Evolutionary conservation across 2,888 invertebrate genomes (phyloP).

Genomic region (Epinotia demarniana): DNA sequence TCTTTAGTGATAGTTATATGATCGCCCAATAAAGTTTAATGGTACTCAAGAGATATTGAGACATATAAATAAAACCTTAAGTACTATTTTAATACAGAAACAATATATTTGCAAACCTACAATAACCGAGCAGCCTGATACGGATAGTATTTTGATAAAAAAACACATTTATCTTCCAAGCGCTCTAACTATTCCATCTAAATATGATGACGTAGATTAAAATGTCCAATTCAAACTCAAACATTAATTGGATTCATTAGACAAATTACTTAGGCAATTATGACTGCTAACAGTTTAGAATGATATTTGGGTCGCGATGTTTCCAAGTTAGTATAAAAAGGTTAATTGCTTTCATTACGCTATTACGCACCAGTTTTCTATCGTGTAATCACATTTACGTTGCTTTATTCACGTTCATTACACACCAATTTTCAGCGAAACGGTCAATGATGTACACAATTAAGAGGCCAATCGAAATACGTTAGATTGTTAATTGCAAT

Average conservation of each 20-base stretch:
- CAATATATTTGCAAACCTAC: too few species aligned
- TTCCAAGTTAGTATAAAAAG: conserved; percentile 47
- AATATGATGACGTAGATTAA: conserved; percentile 20
- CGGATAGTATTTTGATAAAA: neutral
- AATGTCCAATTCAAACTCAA: conserved; percentile 35
- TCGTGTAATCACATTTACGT: conserved; percentile 24
- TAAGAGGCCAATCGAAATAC: too few species aligned
- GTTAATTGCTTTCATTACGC: conserved; percentile 50
- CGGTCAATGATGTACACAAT: conserved; percentile 13
- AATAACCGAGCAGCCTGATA: neutral
- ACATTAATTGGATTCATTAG: conserved; percentile 47
- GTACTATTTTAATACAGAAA: too few species aligned
- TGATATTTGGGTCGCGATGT: conserved; percentile 50
- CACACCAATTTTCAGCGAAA: conserved; percentile 11
- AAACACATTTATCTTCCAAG: neutral
- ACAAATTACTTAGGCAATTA: conserved; percentile 51
- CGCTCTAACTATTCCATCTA: neutral
- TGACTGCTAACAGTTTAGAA: conserved; percentile 46
- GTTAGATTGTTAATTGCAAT: neutral
- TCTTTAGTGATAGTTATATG: too few species aligned
- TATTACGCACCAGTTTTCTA: conserved; percentile 45
- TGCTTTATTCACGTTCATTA: conserved; percentile 9
- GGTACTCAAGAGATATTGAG: too few species aligned
- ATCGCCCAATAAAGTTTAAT: too few species aligned
- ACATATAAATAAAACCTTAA: too few species aligned